Conservation (phyloP, 1,140 invertebrate genomes). For the Mya arenaria region DNA sequence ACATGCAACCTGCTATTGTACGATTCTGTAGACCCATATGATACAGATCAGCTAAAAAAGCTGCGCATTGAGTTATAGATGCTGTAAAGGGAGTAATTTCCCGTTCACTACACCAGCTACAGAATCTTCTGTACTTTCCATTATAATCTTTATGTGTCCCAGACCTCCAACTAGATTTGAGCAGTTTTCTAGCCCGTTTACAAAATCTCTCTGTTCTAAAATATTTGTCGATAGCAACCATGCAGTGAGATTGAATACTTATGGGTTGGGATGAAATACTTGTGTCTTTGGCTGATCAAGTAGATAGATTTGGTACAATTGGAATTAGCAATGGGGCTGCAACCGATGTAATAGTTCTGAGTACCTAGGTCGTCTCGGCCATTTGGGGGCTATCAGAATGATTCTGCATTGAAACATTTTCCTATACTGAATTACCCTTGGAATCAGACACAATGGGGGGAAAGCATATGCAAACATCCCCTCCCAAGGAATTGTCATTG, state of each 20-base stretch:
- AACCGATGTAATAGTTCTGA: conserved; percentile 30
- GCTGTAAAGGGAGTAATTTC: conserved; percentile 40
- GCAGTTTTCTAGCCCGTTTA: conserved; percentile 35
- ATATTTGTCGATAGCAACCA: conserved; percentile 52
- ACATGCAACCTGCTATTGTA: conserved; percentile 47
- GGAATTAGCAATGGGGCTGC: conserved; percentile 22
- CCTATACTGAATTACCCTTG: conserved; percentile 49
- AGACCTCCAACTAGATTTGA: conserved; percentile 43
- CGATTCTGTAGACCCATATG: conserved; percentile 17
- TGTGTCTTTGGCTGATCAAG: conserved; percentile 19
- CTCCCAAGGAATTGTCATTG: conserved; percentile 44
- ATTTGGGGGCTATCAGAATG: conserved; percentile 59
- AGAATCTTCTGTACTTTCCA: conserved; percentile 32
- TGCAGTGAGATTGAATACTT: conserved; percentile 46
- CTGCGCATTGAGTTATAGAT: conserved; percentile 28
- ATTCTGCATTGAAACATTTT: conserved; percentile 36
- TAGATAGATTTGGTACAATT: conserved; percentile 18
- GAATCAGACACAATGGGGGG: conserved; percentile 54
- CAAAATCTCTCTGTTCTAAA: conserved; percentile 33
- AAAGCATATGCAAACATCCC: conserved; percentile 55
- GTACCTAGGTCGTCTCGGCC: conserved; percentile 41
- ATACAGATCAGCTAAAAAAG: conserved; percentile 29
- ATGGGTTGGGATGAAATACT: neutral
- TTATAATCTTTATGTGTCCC: conserved; percentile 42
- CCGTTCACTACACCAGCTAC: conserved; percentile 49